phyloP scores from a whole-genome alignment of 1,140 invertebrate species.

The Drosophila micromelanica region DNA sequence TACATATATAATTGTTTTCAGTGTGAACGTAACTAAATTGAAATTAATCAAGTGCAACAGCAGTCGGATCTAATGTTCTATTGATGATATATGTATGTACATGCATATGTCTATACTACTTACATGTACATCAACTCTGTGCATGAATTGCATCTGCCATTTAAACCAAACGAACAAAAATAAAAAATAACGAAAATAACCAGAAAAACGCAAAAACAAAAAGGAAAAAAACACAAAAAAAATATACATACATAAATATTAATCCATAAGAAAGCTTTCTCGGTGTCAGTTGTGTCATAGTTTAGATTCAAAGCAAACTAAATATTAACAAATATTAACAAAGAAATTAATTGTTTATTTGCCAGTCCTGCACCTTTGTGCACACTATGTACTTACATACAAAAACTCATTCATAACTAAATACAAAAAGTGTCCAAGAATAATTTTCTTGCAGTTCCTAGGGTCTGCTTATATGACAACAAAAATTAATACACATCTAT shows the following conservation, averaged over 20 bases:
- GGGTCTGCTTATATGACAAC: conserved; percentile 19
- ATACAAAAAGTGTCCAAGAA: conserved; percentile 1
- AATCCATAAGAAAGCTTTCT: conserved; percentile 50
- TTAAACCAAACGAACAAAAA: conserved; percentile 10
- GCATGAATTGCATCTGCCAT: conserved; percentile 59
- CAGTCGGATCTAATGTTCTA: conserved; percentile 17
- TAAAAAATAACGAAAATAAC: conserved; percentile 25
- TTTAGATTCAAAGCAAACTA: conserved; percentile 56
- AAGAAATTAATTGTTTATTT: conserved; percentile 29
- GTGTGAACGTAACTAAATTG: conserved; percentile 32
- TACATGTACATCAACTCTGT: conserved; percentile 48
- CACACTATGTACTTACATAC: not conserved
- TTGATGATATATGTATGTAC: conserved; percentile 4
- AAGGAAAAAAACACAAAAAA: conserved; percentile 38
- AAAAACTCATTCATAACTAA: conserved; percentile 14
- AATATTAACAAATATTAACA: conserved; percentile 23
- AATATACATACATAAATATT: conserved; percentile 23
- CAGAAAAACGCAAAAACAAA: conserved; percentile 19
- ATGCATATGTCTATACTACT: conserved; percentile 36
- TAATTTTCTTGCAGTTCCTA: conserved; percentile 3
- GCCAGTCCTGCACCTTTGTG: conserved; percentile 21
- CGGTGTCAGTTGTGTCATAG: conserved; percentile 72
- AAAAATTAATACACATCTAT: conserved; percentile 28
- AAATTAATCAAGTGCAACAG: conserved; percentile 16
- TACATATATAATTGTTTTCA: conserved; percentile 50